Conservation (phyloP, 2,113 vertebrate species). For the Zosterops pallidus region DNA sequence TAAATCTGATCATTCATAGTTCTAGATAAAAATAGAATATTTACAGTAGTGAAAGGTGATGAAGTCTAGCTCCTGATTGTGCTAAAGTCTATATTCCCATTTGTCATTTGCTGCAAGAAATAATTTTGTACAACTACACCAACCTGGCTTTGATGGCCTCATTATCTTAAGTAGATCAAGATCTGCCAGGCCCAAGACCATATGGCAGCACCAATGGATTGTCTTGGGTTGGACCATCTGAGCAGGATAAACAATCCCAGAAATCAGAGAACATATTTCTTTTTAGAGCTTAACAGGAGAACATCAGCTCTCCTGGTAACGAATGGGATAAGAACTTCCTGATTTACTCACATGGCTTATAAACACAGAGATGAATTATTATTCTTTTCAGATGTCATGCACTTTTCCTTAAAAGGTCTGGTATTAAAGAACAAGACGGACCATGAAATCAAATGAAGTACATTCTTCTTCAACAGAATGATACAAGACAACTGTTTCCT, state of each 20-base stretch:
- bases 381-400: background rate
- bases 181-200: background rate
- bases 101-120: background rate
- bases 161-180: rapidly evolving
- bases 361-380: background rate
- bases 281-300: background rate
- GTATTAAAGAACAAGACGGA: background rate
- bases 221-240: background rate
- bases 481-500: background rate
- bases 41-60: background rate
- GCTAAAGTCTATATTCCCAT: background rate
- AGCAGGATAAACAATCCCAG: background rate
- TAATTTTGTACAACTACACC: background rate
- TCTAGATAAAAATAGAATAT: background rate
- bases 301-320: background rate
- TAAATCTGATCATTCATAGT: background rate
- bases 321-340: background rate
- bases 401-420: background rate
- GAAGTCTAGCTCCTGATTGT: background rate
- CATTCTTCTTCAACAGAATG: background rate
- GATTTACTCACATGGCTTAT: background rate
- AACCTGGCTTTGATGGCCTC: background rate
- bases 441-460: background rate
- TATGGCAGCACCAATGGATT: background rate
- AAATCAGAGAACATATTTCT: background rate